Percentiles rank a stretch among this genome's conserved stretches.
phyloP scores from a whole-genome alignment of 1,140 invertebrate species.

The Teleopsis dalmanni region DNA sequence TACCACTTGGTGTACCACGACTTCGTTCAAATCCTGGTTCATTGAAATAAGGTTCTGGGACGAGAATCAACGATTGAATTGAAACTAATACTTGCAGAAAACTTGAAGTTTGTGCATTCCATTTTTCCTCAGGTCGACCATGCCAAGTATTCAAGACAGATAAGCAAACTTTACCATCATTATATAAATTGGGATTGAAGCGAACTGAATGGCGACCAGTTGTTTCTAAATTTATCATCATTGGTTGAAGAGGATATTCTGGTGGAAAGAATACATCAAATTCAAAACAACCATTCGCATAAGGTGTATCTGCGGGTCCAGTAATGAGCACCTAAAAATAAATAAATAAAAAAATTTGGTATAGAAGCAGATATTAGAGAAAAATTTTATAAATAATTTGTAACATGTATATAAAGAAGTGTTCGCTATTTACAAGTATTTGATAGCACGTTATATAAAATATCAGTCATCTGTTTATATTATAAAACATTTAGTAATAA shows the following conservation, averaged over 20 bases:
- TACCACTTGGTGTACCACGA: slow-evolving; percentile 79
- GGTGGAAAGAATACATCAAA: slow-evolving; percentile 88
- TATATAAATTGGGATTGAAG: slow-evolving; percentile 96
- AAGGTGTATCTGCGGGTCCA: slow-evolving; percentile 81
- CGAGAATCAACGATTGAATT: slow-evolving; percentile 92
- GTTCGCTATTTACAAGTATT: not conserved
- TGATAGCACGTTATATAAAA: no score
- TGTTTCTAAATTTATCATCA: slow-evolving; percentile 88
- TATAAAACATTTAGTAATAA: not conserved
- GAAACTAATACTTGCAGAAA: slow-evolving; percentile 93
- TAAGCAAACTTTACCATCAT: slow-evolving; percentile 94
- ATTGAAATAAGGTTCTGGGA: slow-evolving; percentile 96
- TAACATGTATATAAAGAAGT: not conserved
- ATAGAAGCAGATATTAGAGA: not conserved
- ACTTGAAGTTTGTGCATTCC: slow-evolving; percentile 95
- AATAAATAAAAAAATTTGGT: slow-evolving; percentile 8
- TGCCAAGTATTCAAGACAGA: slow-evolving; percentile 97
- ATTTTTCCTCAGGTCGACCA: slow-evolving; percentile 95
- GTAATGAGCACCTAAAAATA: slow-evolving; percentile 75
- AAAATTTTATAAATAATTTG: not conserved
- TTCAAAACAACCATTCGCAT: slow-evolving; percentile 83
- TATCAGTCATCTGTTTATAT: no score
- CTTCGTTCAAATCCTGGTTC: slow-evolving; percentile 94
- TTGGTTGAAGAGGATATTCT: slow-evolving; percentile 73
- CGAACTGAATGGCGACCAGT: slow-evolving; percentile 88